Percentiles rank a stretch among this genome's conserved stretches.
Evolutionary conservation across 2,113 vertebrate species (phyloP).

Genomic region (Rynchops niger): DNA sequence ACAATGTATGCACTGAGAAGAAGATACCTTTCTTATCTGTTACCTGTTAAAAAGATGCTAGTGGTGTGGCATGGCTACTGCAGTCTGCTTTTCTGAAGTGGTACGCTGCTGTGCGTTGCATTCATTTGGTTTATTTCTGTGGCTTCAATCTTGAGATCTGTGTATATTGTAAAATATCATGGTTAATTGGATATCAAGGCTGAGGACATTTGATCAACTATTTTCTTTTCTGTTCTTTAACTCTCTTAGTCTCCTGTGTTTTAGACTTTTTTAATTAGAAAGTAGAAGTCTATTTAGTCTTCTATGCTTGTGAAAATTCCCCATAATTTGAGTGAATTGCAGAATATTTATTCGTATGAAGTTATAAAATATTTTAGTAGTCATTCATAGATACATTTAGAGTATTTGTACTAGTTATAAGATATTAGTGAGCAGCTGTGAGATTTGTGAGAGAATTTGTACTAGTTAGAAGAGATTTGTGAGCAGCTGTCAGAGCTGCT

Average conservation of each 20-base stretch:
- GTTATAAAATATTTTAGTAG: background rate
- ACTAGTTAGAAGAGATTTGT: background rate
- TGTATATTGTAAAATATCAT: background rate
- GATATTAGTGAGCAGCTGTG: background rate
- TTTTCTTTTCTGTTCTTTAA: background rate
- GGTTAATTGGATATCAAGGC: background rate
- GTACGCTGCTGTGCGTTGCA: background rate
- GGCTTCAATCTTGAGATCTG: background rate
- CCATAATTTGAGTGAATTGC: background rate
- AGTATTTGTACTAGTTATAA: background rate
- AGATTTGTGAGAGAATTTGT: background rate
- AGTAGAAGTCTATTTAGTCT: background rate
- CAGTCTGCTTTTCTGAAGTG: background rate
- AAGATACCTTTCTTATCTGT: background rate
- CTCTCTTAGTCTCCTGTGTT: background rate
- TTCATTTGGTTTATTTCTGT: background rate
- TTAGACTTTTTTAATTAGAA: background rate
- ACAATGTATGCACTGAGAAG: background rate
- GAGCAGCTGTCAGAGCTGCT: background rate
- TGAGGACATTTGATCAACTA: background rate
- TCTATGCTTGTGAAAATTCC: background rate
- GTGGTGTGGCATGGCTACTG: background rate
- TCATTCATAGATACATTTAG: background rate
- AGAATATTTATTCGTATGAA: background rate
- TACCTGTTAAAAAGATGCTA: background rate